Evolutionary conservation across 2,888 invertebrate species (phyloP).

Genomic region (Catocala fraxini): DNA sequence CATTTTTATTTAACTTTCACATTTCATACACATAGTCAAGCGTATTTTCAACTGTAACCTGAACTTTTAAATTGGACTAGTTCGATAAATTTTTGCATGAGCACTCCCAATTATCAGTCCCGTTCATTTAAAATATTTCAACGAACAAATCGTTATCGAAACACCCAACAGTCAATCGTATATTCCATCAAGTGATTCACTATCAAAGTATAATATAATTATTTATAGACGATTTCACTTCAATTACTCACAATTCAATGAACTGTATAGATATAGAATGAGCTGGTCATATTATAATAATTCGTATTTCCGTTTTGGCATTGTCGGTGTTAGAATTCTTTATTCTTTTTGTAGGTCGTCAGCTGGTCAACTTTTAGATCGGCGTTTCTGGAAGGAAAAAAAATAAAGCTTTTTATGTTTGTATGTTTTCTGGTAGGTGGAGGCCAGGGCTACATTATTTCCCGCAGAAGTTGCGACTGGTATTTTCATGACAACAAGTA

Average conservation of each 20-base stretch:
- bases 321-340: not conserved
- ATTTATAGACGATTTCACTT: not conserved
- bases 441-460: too few relatives aligned
- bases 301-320: not conserved
- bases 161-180: not conserved
- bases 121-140: too few relatives aligned
- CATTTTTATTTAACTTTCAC: too few relatives aligned
- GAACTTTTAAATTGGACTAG: too few relatives aligned
- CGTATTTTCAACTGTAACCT: too few relatives aligned
- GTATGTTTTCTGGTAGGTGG: too few relatives aligned
- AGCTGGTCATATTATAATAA: not conserved
- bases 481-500: too few relatives aligned
- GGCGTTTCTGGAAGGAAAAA: not conserved
- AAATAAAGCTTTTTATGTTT: too few relatives aligned
- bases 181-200: not conserved
- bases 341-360: not conserved
- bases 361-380: not conserved
- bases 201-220: constrained; percentile 1
- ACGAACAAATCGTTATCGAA: not conserved
- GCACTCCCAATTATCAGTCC: too few relatives aligned
- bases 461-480: too few relatives aligned
- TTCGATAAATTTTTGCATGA: too few relatives aligned
- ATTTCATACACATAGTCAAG: too few relatives aligned
- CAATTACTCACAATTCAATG: constrained; percentile 7
- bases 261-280: constrained; percentile 11